phyloP scores from a whole-genome alignment of 2,888 invertebrate species.

The Folsomia manolachei region DNA sequence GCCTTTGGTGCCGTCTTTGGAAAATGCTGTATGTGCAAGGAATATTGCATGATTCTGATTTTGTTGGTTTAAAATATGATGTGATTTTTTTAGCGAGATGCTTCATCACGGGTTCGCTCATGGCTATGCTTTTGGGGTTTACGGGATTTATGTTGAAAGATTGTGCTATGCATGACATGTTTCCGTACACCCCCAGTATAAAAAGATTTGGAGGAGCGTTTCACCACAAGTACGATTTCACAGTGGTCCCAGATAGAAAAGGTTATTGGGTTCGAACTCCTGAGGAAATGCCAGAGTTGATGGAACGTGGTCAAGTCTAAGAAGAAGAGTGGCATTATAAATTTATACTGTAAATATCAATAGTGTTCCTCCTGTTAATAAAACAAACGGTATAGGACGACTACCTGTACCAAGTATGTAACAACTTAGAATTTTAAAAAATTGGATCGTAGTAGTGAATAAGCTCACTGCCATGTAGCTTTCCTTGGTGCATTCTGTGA shows the following conservation, averaged over 20 bases:
- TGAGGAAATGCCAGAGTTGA: constrained; percentile 25
- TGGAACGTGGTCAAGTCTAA: constrained; percentile 20
- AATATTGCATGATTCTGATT: neutral
- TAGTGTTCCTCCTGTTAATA: no score
- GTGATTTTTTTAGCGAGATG: constrained; percentile 21
- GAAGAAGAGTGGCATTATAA: no score
- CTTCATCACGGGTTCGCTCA: constrained; percentile 19
- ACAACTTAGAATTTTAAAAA: no score
- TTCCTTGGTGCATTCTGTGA: no score
- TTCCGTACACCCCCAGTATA: neutral
- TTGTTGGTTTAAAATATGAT: neutral
- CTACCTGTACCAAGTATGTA: no score
- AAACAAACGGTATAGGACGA: no score
- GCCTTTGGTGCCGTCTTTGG: constrained; percentile 36
- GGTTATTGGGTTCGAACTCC: constrained; percentile 39
- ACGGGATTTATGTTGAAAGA: constrained; percentile 33
- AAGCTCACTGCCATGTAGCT: no score
- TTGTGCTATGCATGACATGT: constrained; percentile 8
- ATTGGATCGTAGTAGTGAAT: no score
- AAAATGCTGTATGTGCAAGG: constrained; percentile 17
- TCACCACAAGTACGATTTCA: constrained; percentile 34
- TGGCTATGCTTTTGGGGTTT: constrained; percentile 14
- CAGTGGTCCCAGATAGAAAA: constrained; percentile 1
- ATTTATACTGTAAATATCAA: no score
- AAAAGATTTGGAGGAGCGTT: constrained; percentile 25